Evolutionary conservation across 2,797 vertebrate species (phyloP).

Genomic region (Xyrichtys novacula): DNA sequence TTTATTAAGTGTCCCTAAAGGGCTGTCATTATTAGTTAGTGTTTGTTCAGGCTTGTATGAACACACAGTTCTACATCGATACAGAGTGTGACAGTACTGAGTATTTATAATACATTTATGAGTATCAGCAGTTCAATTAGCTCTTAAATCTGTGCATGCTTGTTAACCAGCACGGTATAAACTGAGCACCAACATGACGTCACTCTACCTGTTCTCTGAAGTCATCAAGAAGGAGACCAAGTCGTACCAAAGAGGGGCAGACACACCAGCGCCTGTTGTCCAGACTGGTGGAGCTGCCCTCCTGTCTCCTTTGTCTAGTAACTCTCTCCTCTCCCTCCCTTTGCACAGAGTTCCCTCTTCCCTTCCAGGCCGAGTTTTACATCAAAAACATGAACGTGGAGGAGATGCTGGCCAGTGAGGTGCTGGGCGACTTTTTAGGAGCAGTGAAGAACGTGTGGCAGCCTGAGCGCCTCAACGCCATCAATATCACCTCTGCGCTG

Average conservation of each 20-base stretch:
- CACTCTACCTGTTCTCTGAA: conserved; percentile 58
- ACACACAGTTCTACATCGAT: neutral
- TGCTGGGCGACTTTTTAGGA: conserved; percentile 97
- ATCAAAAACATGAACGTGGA: conserved; percentile 99
- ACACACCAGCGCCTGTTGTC: conserved; percentile 21
- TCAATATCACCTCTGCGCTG: conserved; percentile 97
- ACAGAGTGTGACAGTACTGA: neutral
- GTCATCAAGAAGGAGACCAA: conserved; percentile 43
- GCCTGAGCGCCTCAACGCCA: conserved; percentile 95
- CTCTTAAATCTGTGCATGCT: conserved; percentile 49
- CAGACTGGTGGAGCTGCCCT: conserved; percentile 2
- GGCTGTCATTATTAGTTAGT: neutral
- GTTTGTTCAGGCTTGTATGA: neutral
- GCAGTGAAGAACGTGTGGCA: conserved; percentile 99
- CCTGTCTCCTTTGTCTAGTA: neutral
- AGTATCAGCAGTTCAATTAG: neutral
- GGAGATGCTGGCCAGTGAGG: conserved; percentile 98
- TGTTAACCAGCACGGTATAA: conserved; percentile 40
- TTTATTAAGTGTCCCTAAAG: neutral
- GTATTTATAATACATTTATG: neutral
- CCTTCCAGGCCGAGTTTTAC: conserved; percentile 97
- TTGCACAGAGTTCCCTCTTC: conserved; percentile 91
- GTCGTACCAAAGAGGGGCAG: conserved; percentile 32
- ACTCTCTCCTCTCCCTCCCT: neutral
- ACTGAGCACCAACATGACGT: conserved; percentile 55